Percentiles rank a stretch among this genome's conserved stretches.
phyloP scores from a whole-genome alignment of 2,113 vertebrate species.

The Indicator indicator region DNA sequence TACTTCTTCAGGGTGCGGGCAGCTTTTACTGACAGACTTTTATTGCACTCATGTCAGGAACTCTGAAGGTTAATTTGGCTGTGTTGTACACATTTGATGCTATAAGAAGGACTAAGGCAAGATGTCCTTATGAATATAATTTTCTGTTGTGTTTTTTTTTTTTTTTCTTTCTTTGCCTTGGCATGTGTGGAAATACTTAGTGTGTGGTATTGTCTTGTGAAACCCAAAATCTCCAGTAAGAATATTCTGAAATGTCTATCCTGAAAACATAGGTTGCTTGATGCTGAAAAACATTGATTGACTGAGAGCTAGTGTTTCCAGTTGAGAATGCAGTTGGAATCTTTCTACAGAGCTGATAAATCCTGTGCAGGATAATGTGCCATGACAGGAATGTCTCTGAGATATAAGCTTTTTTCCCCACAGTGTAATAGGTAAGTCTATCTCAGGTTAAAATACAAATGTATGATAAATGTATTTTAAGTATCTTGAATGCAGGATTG shows the following conservation, averaged over 20 bases:
- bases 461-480: not conserved
- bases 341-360: not conserved
- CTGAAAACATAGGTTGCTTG: not conserved
- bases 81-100: fast-evolving
- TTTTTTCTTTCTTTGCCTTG: not conserved
- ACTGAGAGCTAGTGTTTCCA: not conserved
- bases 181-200: not conserved
- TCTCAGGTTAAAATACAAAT: not conserved
- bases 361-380: not conserved
- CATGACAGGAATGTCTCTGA: not conserved
- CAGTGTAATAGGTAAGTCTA: not conserved
- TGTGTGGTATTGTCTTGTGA: not conserved
- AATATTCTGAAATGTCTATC: not conserved
- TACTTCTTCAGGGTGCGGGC: not conserved
- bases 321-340: not conserved
- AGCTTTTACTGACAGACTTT: not conserved
- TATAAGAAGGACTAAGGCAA: not conserved
- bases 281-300: not conserved
- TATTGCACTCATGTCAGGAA: not conserved
- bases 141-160: not conserved
- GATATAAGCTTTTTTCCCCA: not conserved
- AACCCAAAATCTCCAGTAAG: not conserved
- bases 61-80: not conserved
- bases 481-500: not conserved
- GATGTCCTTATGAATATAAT: not conserved